Evolutionary conservation across 2,888 invertebrate species (phyloP).

Genomic region (Busseola fusca): DNA sequence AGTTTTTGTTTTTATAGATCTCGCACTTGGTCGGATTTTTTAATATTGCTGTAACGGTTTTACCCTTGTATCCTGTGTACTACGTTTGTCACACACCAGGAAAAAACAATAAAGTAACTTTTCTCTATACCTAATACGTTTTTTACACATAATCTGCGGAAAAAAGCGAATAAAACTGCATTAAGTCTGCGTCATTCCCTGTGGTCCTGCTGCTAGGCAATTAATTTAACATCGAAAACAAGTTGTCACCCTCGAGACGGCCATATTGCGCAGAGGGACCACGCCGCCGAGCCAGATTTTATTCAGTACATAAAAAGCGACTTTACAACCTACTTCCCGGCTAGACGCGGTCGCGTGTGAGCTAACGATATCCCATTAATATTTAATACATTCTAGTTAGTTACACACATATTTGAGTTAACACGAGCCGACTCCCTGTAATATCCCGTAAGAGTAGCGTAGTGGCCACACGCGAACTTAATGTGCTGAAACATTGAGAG

Average conservation of each 20-base stretch:
- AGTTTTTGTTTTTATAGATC: no score
- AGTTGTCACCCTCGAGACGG: slow-evolving; percentile 62
- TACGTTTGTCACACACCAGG: neutral
- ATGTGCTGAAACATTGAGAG: slow-evolving; percentile 63
- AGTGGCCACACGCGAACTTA: slow-evolving; percentile 66
- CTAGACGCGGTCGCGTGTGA: slow-evolving; percentile 80
- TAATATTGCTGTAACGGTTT: neutral
- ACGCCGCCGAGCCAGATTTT: slow-evolving; percentile 67
- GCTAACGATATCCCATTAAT: slow-evolving; percentile 76
- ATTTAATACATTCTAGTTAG: slow-evolving; percentile 69
- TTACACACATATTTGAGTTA: slow-evolving; percentile 69
- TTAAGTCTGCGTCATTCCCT: slow-evolving; percentile 18
- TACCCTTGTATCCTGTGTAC: neutral
- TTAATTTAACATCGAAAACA: slow-evolving; percentile 63
- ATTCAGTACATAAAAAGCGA: slow-evolving; percentile 73
- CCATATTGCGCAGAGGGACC: slow-evolving; percentile 49
- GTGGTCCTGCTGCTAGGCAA: slow-evolving; percentile 41
- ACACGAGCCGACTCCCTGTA: slow-evolving; percentile 50
- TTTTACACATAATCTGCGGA: neutral
- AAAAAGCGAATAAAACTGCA: neutral
- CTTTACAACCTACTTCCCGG: slow-evolving; percentile 76
- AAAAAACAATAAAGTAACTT: neutral
- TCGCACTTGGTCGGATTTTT: neutral
- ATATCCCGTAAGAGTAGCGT: slow-evolving; percentile 57
- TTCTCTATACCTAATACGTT: neutral